These are phyloP conservation scores for Bos taurus DNA, from an alignment of 2,113 vertebrate genomes.

Conservation along the genomic window ARS-UCD2.0 NC_037335.1:16848501-16849000, in stretches of 20 bases:
- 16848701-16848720: not conserved
- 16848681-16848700: not conserved
- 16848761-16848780: not conserved
- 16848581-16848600: not conserved
- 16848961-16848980: not conserved
- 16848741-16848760: not conserved
- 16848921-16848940: not conserved
- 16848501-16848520: not conserved
- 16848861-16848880: not conserved
- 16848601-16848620: not conserved
- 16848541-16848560: not conserved
- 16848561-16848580: not conserved
- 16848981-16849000: not conserved
- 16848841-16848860: not conserved
- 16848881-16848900: not conserved
- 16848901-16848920: not conserved
- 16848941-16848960: not conserved
- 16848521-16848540: not conserved
- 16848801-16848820: not conserved
- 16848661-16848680: not conserved
- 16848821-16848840: not conserved
- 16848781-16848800: not conserved
- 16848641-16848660: not conserved
- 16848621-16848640: not conserved
- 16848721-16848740: not conserved